A percentile compares a stretch with the other conserved stretches of the same genome.
Evolutionary conservation across 2,113 vertebrate genomes (phyloP).

Genomic region (Rhinogobius similis): DNA sequence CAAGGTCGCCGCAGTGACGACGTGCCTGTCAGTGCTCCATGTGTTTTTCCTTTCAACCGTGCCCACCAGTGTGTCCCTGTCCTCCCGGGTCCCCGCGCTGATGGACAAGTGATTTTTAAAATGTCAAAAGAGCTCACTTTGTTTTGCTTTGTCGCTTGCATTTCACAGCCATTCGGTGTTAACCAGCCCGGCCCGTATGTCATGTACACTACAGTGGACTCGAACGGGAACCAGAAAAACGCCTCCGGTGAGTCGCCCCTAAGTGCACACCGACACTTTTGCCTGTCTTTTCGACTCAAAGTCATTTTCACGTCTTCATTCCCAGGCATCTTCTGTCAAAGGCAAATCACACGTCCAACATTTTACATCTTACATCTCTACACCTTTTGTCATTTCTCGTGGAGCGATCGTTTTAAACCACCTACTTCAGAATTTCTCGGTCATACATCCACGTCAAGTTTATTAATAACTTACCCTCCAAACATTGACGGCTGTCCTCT

Average conservation of each 20-base stretch:
- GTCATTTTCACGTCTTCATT: background rate
- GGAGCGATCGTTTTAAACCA: slow-evolving; percentile 11
- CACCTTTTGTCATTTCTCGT: background rate
- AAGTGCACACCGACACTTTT: background rate
- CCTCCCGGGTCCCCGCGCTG: slow-evolving; percentile 18
- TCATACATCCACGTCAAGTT: slow-evolving; percentile 5
- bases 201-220: slow-evolving; percentile 94
- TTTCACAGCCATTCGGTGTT: slow-evolving; percentile 90
- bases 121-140: background rate
- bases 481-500: slow-evolving; percentile 32
- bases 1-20: slow-evolving; percentile 19
- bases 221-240: slow-evolving; percentile 93
- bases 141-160: slow-evolving; percentile 20
- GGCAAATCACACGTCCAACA: background rate
- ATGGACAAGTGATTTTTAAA: slow-evolving; percentile 20
- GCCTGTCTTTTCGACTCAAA: background rate
- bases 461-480: slow-evolving; percentile 29
- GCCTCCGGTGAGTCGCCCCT: slow-evolving; percentile 85
- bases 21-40: slow-evolving; percentile 16
- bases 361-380: background rate
- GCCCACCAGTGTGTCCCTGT: background rate
- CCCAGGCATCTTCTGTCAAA: background rate
- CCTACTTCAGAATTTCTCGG: background rate
- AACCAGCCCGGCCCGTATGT: slow-evolving; percentile 98
- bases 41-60: slow-evolving; percentile 1